Evolutionary conservation across 35 echinoderm and acorn worm species (phyloP), one percentile per base, ranked within the genome.

Genomic region (Lytechinus variegatus): DNA sequence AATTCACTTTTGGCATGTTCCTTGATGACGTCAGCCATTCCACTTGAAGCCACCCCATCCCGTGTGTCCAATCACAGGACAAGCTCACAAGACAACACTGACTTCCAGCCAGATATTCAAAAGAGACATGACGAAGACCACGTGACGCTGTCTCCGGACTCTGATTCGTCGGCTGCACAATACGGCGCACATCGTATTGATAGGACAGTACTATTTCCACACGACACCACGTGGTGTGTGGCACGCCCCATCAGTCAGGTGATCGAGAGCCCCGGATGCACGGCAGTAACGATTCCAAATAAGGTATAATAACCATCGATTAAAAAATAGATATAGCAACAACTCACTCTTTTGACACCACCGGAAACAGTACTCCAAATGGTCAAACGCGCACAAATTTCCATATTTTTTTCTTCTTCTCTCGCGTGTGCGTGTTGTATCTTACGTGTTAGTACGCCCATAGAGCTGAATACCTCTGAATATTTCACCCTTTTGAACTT

Each of bases 171-270:
- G 92, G 28, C 53, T 14, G 5, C 92, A 54, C 54, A 57, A n/a
- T 93, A 93, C 27, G 54, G 92, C 92, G 92, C 92, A 6, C 92
- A 93, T n/a, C 92, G 10, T 93, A 57, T 93, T 44, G 55, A 93
- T 44, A 93, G 92, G 53, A 33, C 53, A 8, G 92, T 57, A 10
- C 54, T 93, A 13, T 93, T 93, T 93, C 92, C 92, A 6, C 53
- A 93, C 53, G 54, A 93, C 92, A 93, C 92, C 13, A 57, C 92
- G 53, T 93, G 92, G 92, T 93, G 92, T 57, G 92, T 57, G 27
- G 92, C 92, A 4, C 28, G 92, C 28, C 92, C 52, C 10, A 93
- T 93, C 52, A 93, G 52, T 13, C 92, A 93, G 27, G 92, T 93
- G 11, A 93, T 93, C 0, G 92, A 93, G n/a, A 11, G 53, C 54